Evolutionary conservation across 2,797 vertebrate species (phyloP).

Genomic region (Urophycis tenuis): DNA sequence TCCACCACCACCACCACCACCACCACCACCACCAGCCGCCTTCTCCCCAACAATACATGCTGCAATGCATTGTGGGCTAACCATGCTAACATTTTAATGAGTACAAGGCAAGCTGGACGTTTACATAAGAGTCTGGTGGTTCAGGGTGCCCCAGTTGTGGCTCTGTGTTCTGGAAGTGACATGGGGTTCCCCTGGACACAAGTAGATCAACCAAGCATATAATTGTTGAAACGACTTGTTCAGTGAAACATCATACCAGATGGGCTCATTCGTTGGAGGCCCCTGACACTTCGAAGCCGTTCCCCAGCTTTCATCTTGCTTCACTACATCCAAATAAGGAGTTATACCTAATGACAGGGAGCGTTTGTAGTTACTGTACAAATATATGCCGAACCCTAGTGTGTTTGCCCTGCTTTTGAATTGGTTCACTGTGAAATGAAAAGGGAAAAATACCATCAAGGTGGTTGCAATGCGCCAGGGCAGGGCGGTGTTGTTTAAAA

Average conservation of each 20-base stretch:
- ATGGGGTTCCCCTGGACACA: conserved; percentile 42
- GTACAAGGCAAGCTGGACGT: conserved; percentile 46
- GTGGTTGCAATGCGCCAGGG: neutral
- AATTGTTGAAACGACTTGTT: conserved; percentile 58
- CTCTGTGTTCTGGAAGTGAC: conserved; percentile 53
- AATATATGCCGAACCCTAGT: neutral
- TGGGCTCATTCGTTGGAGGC: conserved; percentile 45
- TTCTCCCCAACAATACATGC: conserved; percentile 1
- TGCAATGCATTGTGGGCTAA: conserved; percentile 7
- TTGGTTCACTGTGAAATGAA: neutral
- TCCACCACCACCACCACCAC: neutral
- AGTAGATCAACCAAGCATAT: conserved; percentile 49
- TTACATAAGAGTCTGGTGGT: conserved; percentile 60
- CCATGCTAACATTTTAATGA: conserved; percentile 36
- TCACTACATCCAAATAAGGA: conserved; percentile 9
- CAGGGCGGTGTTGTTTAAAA: too few species aligned
- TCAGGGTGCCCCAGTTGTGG: conserved; percentile 5
- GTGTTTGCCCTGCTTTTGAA: neutral
- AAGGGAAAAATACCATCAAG: neutral
- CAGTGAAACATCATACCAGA: conserved; percentile 52
- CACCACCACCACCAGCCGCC: neutral
- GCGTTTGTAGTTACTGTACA: neutral
- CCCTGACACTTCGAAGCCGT: conserved; percentile 31
- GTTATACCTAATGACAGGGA: neutral
- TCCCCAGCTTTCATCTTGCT: conserved; percentile 31